These are phyloP conservation scores for Neosilurus hyrtlii DNA, from an alignment of 2,797 vertebrate genomes.

Conservation along the genomic window DNA sequence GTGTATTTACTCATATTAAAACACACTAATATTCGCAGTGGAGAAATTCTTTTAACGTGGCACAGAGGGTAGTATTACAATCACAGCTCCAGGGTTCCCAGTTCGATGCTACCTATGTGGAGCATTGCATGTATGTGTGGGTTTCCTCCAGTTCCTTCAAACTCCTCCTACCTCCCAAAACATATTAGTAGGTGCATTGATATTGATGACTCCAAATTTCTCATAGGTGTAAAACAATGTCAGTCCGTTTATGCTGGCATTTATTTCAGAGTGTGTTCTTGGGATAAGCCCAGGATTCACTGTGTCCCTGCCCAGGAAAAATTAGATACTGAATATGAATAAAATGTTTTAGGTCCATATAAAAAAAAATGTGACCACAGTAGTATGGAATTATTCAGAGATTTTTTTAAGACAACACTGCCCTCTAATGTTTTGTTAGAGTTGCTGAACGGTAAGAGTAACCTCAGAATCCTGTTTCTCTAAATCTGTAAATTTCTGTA, in stretches of 20 bases:
- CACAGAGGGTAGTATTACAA: neutral
- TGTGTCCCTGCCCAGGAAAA: neutral
- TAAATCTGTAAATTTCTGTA: neutral
- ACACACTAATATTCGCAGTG: neutral
- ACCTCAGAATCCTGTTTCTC: neutral
- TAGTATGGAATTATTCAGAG: neutral
- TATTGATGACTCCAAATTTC: neutral
- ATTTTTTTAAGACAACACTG: slow-evolving; percentile 68
- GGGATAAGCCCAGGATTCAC: neutral
- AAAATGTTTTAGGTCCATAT: neutral
- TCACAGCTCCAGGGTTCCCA: neutral
- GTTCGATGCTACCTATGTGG: neutral
- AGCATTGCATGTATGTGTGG: neutral
- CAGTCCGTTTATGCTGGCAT: neutral
- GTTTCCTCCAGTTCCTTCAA: neutral
- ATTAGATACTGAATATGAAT: neutral
- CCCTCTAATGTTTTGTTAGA: slow-evolving; percentile 64
- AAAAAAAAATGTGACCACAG: neutral
- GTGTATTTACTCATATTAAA: neutral
- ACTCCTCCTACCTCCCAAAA: neutral
- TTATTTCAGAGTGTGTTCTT: neutral
- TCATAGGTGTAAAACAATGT: neutral
- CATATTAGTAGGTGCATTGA: neutral
- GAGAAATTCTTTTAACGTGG: neutral
- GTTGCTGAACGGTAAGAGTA: slow-evolving; percentile 19